Evolutionary conservation across 2,113 vertebrate species (phyloP), one percentile per base, ranked within the genome.

Genomic region (Chamaetylas fuelleborni): DNA sequence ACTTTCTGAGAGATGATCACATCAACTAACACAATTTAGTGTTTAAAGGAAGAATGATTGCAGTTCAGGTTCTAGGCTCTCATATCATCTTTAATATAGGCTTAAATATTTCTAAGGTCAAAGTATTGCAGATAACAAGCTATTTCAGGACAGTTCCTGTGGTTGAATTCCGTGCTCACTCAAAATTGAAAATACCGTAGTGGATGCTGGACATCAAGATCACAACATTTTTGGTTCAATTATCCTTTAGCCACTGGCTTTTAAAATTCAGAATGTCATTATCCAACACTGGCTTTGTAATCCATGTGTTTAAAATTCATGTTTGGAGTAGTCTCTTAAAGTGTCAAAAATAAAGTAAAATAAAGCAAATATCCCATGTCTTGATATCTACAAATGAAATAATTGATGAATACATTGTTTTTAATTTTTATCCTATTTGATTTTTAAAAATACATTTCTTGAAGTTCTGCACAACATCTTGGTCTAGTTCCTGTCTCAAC

Each of bases 371-470:
- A 36, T 42, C 10, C 36, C 9, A 12, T 66, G 33, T n/a, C 18
- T 45, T 69, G 11, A 14, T 3, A 36, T 34, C 10, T 53, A 31
- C 11, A 57, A 79, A 42, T 54, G 34, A 66, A 77, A 54, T 19
- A 0, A 25, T 26, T 26, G 25, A n/a, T 12, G 65, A 64, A 76
- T 34, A 29, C 1, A 24, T 36, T 43, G 6, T 1, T 86, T 70
- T 16, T 17, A 9, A 4, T 1, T 38, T 56, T 69, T 85, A 53
- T 40, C 17, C 2, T 26, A 14, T 54, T 60, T 34, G 31, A 69
- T 60, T 24, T 17, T 1, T 12, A 25, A 40, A 60, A 53, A 8
- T 14, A 29, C 0, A 0, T 19, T 57, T 43, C 51, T 34, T 8
- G 14, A 67, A 80, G 62, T 38, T 72, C 5, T 53, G 8, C 14